phyloP scores from a whole-genome alignment of 1,140 invertebrate species.

The Calosoma granatense region DNA sequence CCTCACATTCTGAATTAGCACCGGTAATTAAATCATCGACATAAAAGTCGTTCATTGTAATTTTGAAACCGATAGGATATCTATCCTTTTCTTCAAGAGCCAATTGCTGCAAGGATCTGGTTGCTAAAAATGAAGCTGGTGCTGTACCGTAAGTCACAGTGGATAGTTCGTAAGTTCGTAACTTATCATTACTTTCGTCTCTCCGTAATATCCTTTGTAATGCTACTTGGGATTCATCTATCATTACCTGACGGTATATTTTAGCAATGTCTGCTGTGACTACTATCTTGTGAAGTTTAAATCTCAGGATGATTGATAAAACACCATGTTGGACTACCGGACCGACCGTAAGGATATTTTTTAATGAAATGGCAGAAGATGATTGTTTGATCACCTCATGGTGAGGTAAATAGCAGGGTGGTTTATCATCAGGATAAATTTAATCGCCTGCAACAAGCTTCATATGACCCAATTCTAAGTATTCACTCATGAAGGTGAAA shows the following conservation, averaged over 20 bases:
- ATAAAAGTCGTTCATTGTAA: no score
- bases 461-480: constrained; percentile 13
- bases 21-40: no score
- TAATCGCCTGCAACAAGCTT: neutral
- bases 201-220: constrained; percentile 18
- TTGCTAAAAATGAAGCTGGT: constrained; percentile 1
- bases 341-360: neutral
- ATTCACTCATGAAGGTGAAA: constrained; percentile 13
- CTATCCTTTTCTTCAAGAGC: constrained; percentile 2
- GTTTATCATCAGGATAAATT: neutral
- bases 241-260: constrained; percentile 16
- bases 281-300: constrained; percentile 11
- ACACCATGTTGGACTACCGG: neutral
- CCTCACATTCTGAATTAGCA: no score
- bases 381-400: neutral
- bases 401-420: neutral
- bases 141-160: constrained; percentile 8
- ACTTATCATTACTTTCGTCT: neutral
- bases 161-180: constrained; percentile 14
- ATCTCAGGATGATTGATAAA: constrained; percentile 13
- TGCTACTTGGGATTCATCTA: constrained; percentile 5
- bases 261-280: constrained; percentile 19
- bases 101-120: constrained; percentile 7
- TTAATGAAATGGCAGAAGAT: neutral
- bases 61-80: no score